These are phyloP conservation scores for Papilio xuthus DNA, from an alignment of 1,140 invertebrate species.

Conservation along the genomic window DNA sequence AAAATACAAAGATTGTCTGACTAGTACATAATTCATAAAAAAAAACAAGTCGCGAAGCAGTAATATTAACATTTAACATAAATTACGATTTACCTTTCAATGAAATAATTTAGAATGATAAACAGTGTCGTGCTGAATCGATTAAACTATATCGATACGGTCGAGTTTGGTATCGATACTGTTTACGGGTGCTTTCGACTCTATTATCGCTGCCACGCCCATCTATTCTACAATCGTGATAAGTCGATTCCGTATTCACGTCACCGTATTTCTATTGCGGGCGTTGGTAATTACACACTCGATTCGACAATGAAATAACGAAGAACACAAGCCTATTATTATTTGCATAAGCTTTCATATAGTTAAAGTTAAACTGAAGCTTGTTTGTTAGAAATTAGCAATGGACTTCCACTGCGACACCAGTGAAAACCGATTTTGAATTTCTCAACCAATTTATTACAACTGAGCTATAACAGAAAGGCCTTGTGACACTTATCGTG, in stretches of 20 bases:
- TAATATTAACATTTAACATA: neutral
- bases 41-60: neutral
- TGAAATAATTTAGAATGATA: slow-evolving; percentile 21
- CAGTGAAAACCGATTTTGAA: too few species aligned
- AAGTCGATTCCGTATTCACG: slow-evolving; percentile 62
- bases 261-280: slow-evolving; percentile 50
- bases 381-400: too few species aligned
- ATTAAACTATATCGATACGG: slow-evolving; percentile 42
- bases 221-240: slow-evolving; percentile 51
- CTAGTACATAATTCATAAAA: neutral
- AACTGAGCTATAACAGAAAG: too few species aligned
- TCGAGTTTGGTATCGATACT: slow-evolving; percentile 39
- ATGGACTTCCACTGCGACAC: too few species aligned
- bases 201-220: slow-evolving; percentile 44
- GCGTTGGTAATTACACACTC: slow-evolving; percentile 50
- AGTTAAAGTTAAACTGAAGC: neutral
- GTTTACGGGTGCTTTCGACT: slow-evolving; percentile 44
- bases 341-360: neutral
- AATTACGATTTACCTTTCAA: slow-evolving; percentile 6
- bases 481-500: too few species aligned
- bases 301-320: slow-evolving; percentile 59
- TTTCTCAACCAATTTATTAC: too few species aligned
- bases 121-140: slow-evolving; percentile 32
- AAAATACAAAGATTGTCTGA: too few species aligned
- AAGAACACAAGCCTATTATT: neutral